Evolutionary conservation across 2,113 vertebrate species (phyloP).

Genomic region (Pitta sordida): DNA sequence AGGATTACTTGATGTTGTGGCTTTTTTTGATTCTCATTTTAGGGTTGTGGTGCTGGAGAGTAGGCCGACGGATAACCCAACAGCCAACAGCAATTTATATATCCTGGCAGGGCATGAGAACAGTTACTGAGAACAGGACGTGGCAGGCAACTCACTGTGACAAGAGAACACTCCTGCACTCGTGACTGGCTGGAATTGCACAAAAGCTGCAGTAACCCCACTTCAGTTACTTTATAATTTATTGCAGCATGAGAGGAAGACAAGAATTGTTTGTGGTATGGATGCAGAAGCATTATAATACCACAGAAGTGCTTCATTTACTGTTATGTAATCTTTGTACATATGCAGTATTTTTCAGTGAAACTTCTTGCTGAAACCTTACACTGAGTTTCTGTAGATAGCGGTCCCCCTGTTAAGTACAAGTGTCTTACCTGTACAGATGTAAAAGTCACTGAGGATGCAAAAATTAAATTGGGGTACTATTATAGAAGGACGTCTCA

Average conservation of each 20-base stretch:
- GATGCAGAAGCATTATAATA: conserved; percentile 71
- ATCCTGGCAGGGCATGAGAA: conserved; percentile 98
- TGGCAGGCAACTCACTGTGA: neutral
- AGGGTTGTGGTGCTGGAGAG: conserved; percentile 99
- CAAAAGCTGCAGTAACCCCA: conserved; percentile 50
- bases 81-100: conserved; percentile 97
- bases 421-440: conserved; percentile 83
- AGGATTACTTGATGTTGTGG: neutral
- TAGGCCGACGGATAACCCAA: conserved; percentile 94
- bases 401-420: conserved; percentile 75
- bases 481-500: conserved; percentile 74
- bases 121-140: conserved; percentile 86
- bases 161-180: conserved; percentile 53
- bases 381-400: conserved; percentile 87
- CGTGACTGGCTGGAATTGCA: conserved; percentile 58
- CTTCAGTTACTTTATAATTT: conserved; percentile 78
- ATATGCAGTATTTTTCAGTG: conserved; percentile 89
- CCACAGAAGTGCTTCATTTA: conserved; percentile 88
- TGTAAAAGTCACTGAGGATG: conserved; percentile 76
- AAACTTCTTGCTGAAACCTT: conserved; percentile 70
- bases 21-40: neutral
- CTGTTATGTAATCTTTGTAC: conserved; percentile 96
- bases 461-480: conserved; percentile 71
- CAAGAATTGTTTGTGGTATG: conserved; percentile 72
- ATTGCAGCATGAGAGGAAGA: conserved; percentile 82